These are phyloP conservation scores for Heteromurus nitidus DNA, from an alignment of 2,888 invertebrate species.

Conservation along the genomic window DNA sequence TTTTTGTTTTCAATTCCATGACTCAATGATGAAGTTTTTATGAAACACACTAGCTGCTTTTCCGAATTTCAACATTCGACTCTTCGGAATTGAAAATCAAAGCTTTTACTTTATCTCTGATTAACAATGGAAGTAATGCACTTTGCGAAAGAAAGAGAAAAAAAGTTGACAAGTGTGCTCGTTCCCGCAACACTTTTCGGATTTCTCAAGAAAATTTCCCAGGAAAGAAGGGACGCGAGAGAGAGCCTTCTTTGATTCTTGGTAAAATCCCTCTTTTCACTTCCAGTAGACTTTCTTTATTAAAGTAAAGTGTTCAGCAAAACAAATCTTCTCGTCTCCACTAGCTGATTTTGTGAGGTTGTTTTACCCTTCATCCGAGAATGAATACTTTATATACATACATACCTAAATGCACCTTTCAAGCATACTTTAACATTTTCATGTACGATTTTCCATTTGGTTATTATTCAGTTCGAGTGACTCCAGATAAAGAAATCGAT, in stretches of 20 bases:
- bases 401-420: no score
- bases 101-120: slow-evolving; percentile 5
- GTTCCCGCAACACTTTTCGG: slow-evolving; percentile 61
- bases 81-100: background rate
- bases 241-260: background rate
- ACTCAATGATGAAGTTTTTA: no score
- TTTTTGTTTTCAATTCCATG: no score
- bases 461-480: slow-evolving; percentile 58
- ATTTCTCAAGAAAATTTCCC: slow-evolving; percentile 50
- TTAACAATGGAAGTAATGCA: slow-evolving; percentile 30
- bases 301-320: slow-evolving; percentile 3
- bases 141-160: slow-evolving; percentile 13
- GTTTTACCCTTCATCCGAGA: no score
- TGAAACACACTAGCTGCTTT: no score
- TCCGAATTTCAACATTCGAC: background rate
- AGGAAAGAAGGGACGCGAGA: slow-evolving; percentile 14
- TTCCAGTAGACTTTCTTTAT: background rate
- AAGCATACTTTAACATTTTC: no score
- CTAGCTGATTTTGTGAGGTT: no score
- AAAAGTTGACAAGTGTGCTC: slow-evolving; percentile 48
- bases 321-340: no score
- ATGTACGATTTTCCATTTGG: no score
- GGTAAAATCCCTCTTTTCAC: background rate
- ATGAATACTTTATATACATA: no score
- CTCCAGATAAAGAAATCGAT: slow-evolving; percentile 58